Evolutionary conservation across 2,797 vertebrate genomes (phyloP), one percentile per base, ranked within the genome.

Genomic region (Onychomys arenicola): DNA sequence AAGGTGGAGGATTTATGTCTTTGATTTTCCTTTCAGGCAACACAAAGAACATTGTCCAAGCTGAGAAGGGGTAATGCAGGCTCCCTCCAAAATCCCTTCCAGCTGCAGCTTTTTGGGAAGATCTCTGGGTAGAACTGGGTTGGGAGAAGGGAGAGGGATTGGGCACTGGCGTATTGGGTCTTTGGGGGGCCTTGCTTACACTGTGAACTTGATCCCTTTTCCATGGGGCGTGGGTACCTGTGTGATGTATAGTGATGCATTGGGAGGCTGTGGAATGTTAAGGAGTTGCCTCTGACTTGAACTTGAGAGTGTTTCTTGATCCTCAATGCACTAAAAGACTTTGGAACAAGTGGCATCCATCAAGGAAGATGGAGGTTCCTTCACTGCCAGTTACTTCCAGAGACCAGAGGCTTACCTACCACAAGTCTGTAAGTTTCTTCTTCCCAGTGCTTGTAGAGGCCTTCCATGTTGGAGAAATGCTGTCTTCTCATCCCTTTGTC

Each of bases 1-100:
- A 52, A n/a, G 1, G 40, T 12, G 59, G 19, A 25, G n/a, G 73
- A 40, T 71, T 93, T 65, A 25, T 37, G 0, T 91, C 69, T 91
- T 40, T 85, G 92, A 55, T 85, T 95, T 96, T 95, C 81, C 69
- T 95, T 95, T 67, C 86, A 94, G 91, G 95, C 85, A 90, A 86
- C 78, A 29, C 32, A 90, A 65, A 84, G 96, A 95, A 63, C 32
- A 84, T 73, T 80, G 75, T 73, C 75, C 13, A 95, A 76, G 77
- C 69, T 23, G 78, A 91, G 78, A 32, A 73, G 25, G 46, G 88
- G 89, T 61, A 59, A 92, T 32, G n/a, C n/a, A 40, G n/a, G 27
- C 3, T 90, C 21, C 78, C 83, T 88, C 73, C 59, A 67, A 34
- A 63, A 89, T 92, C 78, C 77, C 77, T 94, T 77, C 34, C 17